Base-by-base conservation (phyloP, 2,888 invertebrate genomes). In the Leptinotarsa juncta region DNA sequence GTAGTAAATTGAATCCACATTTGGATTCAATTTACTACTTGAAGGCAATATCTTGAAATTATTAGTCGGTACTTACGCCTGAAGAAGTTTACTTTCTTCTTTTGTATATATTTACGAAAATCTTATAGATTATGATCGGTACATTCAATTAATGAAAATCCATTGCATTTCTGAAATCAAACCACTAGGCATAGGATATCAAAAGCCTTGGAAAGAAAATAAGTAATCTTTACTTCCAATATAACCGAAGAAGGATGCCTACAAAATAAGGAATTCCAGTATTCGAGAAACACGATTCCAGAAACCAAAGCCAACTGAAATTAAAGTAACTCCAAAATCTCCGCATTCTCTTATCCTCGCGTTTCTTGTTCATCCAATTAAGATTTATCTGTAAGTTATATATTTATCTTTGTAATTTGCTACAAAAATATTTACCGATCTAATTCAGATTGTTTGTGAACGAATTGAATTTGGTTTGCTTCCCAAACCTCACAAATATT, bases 281-380 rank as follows among this genome's bases (percentile, higher is more conserved):
- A 18, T 57, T 42, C 57, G 32, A 23, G 67, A 53, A 55, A 69
- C 42, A 69, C 53, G 50, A 23, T 69, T 18, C 14, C 18, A 49
- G 57, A 57, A 69, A 55, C 55, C 32, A 55, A 57, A 57, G 68
- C 42, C 55, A 32, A 23, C 48, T 55, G 68, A 55, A 69, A 69
- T 69, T 69, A 32, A 55, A 20, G 55, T 32, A 42, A 14, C 18
- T n/a, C 55, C 57, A 49, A 55, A 69, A 69, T 69, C 68, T 20
- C 32, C 32, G 32, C 55, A 53, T 23, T 53, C 68, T 42, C 23
- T 72, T 79, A 79, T 76, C 65, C 67, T 70, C 60, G 69, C 57
- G 23, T 53, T 73, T 67, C 57, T 67, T 71, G 51, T 68, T 76
- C 71, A 76, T 76, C 73, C 76, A 76, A 76, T 76, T 76, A 76